These are phyloP conservation scores for Taxidea taxus DNA, from an alignment of 2,113 vertebrate genomes.

Conservation along the genomic window DNA sequence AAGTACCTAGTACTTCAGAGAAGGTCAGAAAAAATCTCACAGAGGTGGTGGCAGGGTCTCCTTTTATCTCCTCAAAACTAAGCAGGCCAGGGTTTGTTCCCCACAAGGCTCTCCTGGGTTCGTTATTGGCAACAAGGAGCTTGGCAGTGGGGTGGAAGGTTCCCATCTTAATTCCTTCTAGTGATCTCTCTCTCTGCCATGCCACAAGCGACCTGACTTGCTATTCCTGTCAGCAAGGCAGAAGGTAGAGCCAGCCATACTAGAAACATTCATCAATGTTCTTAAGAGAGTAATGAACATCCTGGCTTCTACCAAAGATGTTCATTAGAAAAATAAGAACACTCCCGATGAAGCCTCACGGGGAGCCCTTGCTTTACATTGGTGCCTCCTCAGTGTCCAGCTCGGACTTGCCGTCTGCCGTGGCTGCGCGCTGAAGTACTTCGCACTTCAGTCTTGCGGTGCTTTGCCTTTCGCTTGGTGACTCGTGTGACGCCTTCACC, in stretches of 20 bases:
- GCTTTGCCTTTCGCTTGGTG: conserved; percentile 64
- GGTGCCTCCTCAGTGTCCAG: conserved; percentile 21
- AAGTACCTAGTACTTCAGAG: conserved; percentile 1
- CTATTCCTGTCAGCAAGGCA: conserved; percentile 46
- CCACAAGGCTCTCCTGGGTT: background rate
- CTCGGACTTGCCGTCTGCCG: conserved; percentile 33
- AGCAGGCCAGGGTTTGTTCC: background rate
- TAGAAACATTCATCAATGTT: conserved; percentile 47
- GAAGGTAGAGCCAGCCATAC: conserved; percentile 41
- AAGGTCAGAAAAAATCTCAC: conserved; percentile 20
- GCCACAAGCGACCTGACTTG: conserved; percentile 41
- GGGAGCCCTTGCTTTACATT: conserved; percentile 31
- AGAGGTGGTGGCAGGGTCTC: background rate
- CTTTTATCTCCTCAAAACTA: conserved; percentile 6
- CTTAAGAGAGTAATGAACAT: conserved; percentile 58
- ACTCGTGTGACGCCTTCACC: conserved; percentile 54
- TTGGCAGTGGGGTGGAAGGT: background rate
- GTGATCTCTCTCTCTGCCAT: conserved; percentile 10
- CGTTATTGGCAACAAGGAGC: background rate
- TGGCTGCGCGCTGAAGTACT: conserved; percentile 47
- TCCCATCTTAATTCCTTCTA: conserved; percentile 38
- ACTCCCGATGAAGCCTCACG: conserved; percentile 57
- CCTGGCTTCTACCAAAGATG: conserved; percentile 51
- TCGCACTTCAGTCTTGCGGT: conserved; percentile 43
- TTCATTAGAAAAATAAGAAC: conserved; percentile 66